Conservation (phyloP, 2,113 vertebrate genomes). For the Shinisaurus crocodilurus region DNA sequence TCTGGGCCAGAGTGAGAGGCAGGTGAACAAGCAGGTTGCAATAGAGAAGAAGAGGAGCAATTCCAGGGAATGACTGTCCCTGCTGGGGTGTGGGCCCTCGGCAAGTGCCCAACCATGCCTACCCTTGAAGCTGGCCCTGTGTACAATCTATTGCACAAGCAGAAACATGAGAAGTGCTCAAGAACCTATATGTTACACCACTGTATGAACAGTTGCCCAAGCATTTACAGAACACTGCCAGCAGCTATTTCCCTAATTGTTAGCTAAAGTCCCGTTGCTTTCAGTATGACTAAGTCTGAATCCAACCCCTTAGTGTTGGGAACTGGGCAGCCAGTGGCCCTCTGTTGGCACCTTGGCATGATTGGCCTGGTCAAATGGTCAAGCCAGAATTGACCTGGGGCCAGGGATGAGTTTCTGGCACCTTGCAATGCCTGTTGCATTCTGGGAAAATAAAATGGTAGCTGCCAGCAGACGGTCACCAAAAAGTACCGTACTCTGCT, state of each 20-base stretch:
- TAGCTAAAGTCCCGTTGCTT: no score
- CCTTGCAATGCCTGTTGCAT: neutral
- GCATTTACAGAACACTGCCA: neutral
- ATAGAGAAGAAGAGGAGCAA: no score
- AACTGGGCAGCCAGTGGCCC: no score
- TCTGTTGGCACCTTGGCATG: neutral
- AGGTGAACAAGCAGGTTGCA: no score
- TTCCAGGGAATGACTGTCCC: no score
- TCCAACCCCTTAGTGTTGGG: no score
- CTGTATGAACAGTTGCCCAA: neutral
- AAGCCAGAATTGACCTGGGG: neutral
- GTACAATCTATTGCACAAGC: neutral
- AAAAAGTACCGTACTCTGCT: neutral
- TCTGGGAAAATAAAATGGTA: neutral
- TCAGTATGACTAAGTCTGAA: no score
- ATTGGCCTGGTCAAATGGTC: neutral
- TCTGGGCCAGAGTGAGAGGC: no score
- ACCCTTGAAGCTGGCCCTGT: no score
- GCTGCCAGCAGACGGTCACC: neutral
- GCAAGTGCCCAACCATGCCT: no score
- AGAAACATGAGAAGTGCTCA: neutral
- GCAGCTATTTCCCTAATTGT: neutral
- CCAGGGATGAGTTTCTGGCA: neutral
- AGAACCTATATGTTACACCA: neutral
- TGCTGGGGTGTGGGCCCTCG: no score